phyloP scores from a whole-genome alignment of 2,888 invertebrate genomes.

The Tholera decimalis region DNA sequence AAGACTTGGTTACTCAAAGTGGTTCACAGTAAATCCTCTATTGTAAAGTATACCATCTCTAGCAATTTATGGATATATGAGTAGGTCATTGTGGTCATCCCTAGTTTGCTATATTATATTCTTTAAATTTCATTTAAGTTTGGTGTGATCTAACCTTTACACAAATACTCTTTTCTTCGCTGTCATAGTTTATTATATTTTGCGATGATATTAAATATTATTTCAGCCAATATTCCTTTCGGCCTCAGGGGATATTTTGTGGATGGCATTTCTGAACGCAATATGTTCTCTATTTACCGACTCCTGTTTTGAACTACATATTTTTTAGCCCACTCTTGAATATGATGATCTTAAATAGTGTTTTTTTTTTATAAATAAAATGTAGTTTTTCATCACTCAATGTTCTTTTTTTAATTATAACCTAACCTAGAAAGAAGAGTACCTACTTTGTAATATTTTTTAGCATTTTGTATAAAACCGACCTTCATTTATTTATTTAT shows the following conservation, averaged over 20 bases:
- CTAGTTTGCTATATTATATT: background rate
- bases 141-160: constrained; percentile 20
- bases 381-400: no score
- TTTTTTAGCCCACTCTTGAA: background rate
- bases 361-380: constrained; percentile 6
- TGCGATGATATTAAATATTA: constrained; percentile 28
- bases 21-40: no score
- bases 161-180: constrained; percentile 17
- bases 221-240: constrained; percentile 31
- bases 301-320: background rate
- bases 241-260: constrained; percentile 16
- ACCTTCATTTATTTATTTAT: no score
- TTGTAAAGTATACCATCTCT: no score
- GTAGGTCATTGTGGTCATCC: no score
- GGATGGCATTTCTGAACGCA: constrained; percentile 17
- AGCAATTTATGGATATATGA: no score
- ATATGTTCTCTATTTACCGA: constrained; percentile 9
- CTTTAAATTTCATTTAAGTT: constrained; percentile 5
- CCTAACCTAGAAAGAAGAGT: no score
- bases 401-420: no score
- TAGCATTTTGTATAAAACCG: no score
- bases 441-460: no score
- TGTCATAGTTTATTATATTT: constrained; percentile 33
- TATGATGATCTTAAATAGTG: background rate
- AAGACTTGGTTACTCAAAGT: no score